Evolutionary conservation across 2,113 vertebrate genomes (phyloP), one percentile per base, ranked within the genome.

Genomic region (Synodontis membranacea): DNA sequence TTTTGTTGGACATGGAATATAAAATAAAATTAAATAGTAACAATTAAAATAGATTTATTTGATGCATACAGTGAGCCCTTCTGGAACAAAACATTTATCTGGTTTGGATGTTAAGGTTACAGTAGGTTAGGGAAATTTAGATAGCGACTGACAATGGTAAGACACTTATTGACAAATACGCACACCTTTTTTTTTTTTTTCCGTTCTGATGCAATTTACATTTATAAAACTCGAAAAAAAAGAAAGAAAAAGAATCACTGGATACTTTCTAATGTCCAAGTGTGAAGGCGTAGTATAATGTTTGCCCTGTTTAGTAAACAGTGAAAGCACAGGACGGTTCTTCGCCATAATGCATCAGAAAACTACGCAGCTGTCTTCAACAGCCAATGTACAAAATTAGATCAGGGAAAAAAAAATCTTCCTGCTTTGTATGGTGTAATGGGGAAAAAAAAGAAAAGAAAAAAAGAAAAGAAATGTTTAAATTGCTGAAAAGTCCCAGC

Each of bases 61-160:
- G 90, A 92, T 89, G 91, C 91, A 88, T 91, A 93, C 75, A 86
- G 80, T n/a, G 44, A 95, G 94, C 94, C 94, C 94, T 95, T 95
- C 92, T 92, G 93, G 90, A 92, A 94, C 87, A 48, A 91, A 87
- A 93, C 70, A 28, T 11, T n/a, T 19, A 46, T 28, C 21, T 48
- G 44, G 25, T 50, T n/a, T 23, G 19, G 37, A 70, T 42, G 34
- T 23, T 62, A 34, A 78, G 48, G 37, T 37, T 42, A n/a, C n/a
- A n/a, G n/a, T n/a, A 11, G 48, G n/a, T 37, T 28, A 44, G 23
- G 54, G 82, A 76, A 9, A 52, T 39, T n/a, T 52, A 23, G n/a
- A 37, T 81, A 60, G 23, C 21, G 76, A 21, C 44, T 31, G 48
- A 79, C 54, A 56, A 56, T 31, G 39, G 15, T 56, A 60, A 34